phyloP scores from a whole-genome alignment of 2,113 vertebrate species.

The Eleginops maclovinus region DNA sequence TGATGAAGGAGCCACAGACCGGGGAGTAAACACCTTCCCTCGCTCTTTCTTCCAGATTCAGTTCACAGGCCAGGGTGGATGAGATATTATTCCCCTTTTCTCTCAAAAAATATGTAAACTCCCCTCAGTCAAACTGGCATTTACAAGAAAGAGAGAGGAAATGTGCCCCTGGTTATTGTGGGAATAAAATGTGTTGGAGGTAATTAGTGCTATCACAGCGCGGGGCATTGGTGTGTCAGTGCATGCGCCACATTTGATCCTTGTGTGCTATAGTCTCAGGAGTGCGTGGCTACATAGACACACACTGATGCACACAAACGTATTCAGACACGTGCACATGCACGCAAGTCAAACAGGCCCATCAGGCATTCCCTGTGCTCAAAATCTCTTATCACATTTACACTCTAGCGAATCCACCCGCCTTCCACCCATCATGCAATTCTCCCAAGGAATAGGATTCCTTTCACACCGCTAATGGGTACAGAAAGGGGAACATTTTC shows the following conservation, averaged over 20 bases:
- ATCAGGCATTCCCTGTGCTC: conserved; percentile 46
- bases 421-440: conserved; percentile 67
- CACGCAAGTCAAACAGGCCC: conserved; percentile 48
- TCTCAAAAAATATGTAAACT: conserved; percentile 56
- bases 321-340: conserved; percentile 10
- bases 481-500: conserved; percentile 81
- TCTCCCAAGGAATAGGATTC: conserved; percentile 79
- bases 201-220: conserved; percentile 62
- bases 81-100: conserved; percentile 65
- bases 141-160: conserved; percentile 63
- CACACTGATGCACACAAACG: neutral
- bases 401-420: conserved; percentile 51
- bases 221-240: conserved; percentile 41
- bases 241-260: conserved; percentile 14
- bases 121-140: conserved; percentile 73
- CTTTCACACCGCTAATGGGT: conserved; percentile 82
- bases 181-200: conserved; percentile 56
- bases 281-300: conserved; percentile 8
- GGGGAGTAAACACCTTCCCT: conserved; percentile 55
- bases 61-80: conserved; percentile 47
- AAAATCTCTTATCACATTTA: conserved; percentile 73
- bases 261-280: conserved; percentile 21
- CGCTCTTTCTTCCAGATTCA: conserved; percentile 56
- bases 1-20: conserved; percentile 66
- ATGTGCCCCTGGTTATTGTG: conserved; percentile 63